Base-by-base conservation (phyloP, 1,140 invertebrate genomes). In the Hyphantria cunea region DNA sequence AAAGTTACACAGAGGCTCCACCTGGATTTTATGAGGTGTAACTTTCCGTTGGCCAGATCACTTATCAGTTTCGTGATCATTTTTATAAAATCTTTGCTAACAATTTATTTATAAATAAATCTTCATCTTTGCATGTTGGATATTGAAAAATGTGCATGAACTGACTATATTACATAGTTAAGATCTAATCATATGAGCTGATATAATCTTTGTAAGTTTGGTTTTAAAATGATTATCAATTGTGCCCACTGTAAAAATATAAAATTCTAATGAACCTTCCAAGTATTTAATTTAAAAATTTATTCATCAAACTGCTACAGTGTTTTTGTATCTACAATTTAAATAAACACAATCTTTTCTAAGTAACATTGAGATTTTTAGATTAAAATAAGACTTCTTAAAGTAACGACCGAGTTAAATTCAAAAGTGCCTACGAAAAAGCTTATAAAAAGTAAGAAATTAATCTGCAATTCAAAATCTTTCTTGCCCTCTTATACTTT, bases 381-480 rank as follows among this genome's bases (percentile, higher is more conserved):
- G 65, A 63, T 67, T 63, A 64, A 64, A 66, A 66, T 65, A 70
- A 66, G 58, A 58, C 52, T 62, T 62, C 55, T 70, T 66, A 62
- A 67, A 72, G 51, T 69, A 72, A 73, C 64, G 64, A 61, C 64
- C 51, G 63, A 65, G 68, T 69, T 76, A 70, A 70, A 76, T 70
- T 73, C 70, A 73, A 70, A 72, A 74, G 68, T 72, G 66, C 68
- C 68, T 70, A 62, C 62, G 61, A 69, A 69, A 60, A 74, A 77
- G 68, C 72, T 77, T 77, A 74, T 74, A 77, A 74, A 73, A 77
- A 73, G 72, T 74, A 74, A 74, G 69, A 77, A 77, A 77, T 74
- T 73, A 77, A 77, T 77, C 74, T 77, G 66, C 74, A 77, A 77
- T 77, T 77, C 74, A 77, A 77, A 77, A 74, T 71, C 62, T 55